A percentile compares a stretch with the other conserved stretches of the same genome.
These are phyloP conservation scores for Synanthedon tipuliformis DNA, from an alignment of 2,888 invertebrate genomes.

Conservation along the genomic window DNA sequence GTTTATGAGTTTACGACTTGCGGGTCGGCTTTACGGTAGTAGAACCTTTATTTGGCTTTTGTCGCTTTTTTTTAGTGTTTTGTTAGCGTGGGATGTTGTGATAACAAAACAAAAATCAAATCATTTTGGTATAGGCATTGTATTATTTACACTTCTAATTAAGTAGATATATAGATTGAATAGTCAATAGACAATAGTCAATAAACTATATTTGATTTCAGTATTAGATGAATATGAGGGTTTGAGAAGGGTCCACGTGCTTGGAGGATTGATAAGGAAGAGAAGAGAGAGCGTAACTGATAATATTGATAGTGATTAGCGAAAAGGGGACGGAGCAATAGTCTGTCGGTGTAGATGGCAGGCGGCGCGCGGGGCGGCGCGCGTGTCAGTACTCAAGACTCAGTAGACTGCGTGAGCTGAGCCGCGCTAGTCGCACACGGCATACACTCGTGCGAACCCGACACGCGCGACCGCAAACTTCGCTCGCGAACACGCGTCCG, in stretches of 20 bases:
- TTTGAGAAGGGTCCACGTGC: constrained; percentile 34
- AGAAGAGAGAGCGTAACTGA: constrained; percentile 63
- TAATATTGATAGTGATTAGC: constrained; percentile 69
- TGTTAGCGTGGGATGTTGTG: not conserved
- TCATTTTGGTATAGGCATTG: no score
- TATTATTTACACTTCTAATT: no score
- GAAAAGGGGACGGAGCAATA: constrained; percentile 69
- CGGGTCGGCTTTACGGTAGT: constrained; percentile 60
- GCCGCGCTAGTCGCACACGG: constrained; percentile 68
- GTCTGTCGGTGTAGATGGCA: constrained; percentile 24
- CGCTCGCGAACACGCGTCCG: constrained; percentile 45
- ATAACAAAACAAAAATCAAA: not conserved
- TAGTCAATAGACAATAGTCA: no score
- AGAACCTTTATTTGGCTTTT: constrained; percentile 39
- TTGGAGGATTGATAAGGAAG: constrained; percentile 56
- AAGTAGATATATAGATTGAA: no score
- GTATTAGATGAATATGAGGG: not conserved
- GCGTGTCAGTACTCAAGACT: constrained; percentile 39
- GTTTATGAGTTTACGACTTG: constrained; percentile 69
- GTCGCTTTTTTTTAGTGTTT: constrained; percentile 2
- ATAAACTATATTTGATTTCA: no score
- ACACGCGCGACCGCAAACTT: constrained; percentile 56
- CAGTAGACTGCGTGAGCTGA: constrained; percentile 76
- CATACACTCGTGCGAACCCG: constrained; percentile 37
- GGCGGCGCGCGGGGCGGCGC: constrained; percentile 72